Evolutionary conservation across 2,888 invertebrate species (phyloP).

Genomic region (Megalurothrips usitatus): DNA sequence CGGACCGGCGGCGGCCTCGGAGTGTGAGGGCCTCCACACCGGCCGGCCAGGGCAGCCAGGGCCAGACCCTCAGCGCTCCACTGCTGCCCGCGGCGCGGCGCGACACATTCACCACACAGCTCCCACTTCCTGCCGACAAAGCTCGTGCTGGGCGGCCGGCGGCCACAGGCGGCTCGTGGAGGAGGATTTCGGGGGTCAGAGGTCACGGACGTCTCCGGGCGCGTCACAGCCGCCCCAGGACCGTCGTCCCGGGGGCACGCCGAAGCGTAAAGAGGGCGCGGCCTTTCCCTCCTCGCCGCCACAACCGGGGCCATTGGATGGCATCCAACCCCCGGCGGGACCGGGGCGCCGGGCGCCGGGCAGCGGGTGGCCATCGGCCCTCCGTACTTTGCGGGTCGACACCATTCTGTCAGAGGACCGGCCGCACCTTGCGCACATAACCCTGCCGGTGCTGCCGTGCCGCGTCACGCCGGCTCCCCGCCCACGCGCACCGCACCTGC

Average conservation of each 20-base stretch:
- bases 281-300: background rate
- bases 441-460: background rate
- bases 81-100: too few species aligned
- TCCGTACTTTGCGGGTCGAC: background rate
- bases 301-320: background rate
- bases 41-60: too few species aligned
- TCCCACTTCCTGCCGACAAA: too few species aligned
- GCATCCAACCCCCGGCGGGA: background rate
- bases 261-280: too few species aligned
- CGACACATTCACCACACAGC: too few species aligned
- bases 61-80: too few species aligned
- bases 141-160: background rate
- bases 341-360: background rate
- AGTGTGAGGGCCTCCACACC: too few species aligned
- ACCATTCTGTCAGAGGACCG: constrained; percentile 3
- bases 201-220: too few species aligned
- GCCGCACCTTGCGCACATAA: background rate
- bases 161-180: background rate
- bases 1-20: too few species aligned
- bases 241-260: background rate
- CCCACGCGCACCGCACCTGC: background rate
- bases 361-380: background rate
- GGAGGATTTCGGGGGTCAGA: background rate
- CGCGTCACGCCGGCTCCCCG: too few species aligned
- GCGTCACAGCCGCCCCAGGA: background rate